Evolutionary conservation across 2,888 invertebrate species (phyloP).

Genomic region (Dichetophora obliterata): DNA sequence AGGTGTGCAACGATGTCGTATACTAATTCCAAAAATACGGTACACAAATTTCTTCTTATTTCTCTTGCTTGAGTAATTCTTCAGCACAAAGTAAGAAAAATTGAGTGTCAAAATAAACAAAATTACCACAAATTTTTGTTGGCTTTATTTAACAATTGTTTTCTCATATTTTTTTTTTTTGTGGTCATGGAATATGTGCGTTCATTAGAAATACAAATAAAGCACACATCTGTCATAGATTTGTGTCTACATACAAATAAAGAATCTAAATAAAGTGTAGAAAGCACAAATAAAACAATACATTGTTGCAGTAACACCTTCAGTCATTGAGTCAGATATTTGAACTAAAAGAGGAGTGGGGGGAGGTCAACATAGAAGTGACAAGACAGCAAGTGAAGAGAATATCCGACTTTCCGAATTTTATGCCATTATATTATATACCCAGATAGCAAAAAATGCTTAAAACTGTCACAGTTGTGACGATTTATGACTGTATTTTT

Average conservation of each 20-base stretch:
- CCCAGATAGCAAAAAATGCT: too few species aligned
- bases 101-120: background rate
- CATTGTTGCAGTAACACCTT: background rate
- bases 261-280: background rate
- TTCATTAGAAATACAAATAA: conserved; percentile 1
- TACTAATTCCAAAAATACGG: background rate
- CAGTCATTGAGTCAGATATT: background rate
- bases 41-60: too few species aligned
- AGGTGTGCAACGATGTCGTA: conserved; percentile 48
- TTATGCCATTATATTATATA: too few species aligned
- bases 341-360: conserved; percentile 2
- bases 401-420: too few species aligned
- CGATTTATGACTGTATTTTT: too few species aligned
- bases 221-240: conserved; percentile 3
- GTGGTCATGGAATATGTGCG: background rate
- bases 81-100: background rate
- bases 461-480: too few species aligned
- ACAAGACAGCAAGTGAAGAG: too few species aligned
- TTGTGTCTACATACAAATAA: background rate
- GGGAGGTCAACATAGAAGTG: background rate
- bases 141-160: background rate
- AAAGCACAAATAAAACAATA: background rate
- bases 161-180: background rate
- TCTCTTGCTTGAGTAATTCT: background rate
- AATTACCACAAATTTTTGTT: background rate